phyloP scores from a whole-genome alignment of 2,113 vertebrate species.

The Acinonyx jubatus region DNA sequence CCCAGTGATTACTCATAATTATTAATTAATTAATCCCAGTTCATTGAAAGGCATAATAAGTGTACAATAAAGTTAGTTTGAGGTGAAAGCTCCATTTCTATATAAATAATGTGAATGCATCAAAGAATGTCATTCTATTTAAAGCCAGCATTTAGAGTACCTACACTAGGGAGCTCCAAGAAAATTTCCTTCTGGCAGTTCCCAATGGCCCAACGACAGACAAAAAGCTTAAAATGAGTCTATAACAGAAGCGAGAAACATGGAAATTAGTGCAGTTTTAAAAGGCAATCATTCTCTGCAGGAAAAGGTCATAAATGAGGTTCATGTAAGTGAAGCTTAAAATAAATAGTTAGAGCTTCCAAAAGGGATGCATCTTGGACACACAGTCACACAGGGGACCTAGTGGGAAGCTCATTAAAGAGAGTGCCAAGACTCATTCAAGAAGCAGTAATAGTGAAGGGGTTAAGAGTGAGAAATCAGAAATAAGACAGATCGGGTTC shows the following conservation, averaged over 20 bases:
- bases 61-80: not conserved
- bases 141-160: not conserved
- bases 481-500: not conserved
- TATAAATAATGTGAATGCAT: not conserved
- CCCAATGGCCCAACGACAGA: not conserved
- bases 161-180: not conserved
- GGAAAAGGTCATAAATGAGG: conserved; percentile 26
- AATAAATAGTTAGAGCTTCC: conserved; percentile 26
- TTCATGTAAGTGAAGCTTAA: conserved; percentile 8
- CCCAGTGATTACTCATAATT: not conserved
- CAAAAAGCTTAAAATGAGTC: not conserved
- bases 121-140: not conserved
- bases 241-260: not conserved
- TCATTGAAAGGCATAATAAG: not conserved
- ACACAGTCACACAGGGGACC: not conserved
- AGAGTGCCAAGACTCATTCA: not conserved
- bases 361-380: not conserved
- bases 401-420: conserved; percentile 3
- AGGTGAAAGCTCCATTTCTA: not conserved
- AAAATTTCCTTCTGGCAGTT: not conserved
- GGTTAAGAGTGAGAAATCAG: not conserved
- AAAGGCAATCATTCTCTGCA: not conserved
- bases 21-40: not conserved
- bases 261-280: not conserved
- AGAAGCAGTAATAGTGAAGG: not conserved